Evolutionary conservation across 2,113 vertebrate genomes (phyloP), one percentile per base, ranked within the genome.

Genomic region (Prunella himalayana): DNA sequence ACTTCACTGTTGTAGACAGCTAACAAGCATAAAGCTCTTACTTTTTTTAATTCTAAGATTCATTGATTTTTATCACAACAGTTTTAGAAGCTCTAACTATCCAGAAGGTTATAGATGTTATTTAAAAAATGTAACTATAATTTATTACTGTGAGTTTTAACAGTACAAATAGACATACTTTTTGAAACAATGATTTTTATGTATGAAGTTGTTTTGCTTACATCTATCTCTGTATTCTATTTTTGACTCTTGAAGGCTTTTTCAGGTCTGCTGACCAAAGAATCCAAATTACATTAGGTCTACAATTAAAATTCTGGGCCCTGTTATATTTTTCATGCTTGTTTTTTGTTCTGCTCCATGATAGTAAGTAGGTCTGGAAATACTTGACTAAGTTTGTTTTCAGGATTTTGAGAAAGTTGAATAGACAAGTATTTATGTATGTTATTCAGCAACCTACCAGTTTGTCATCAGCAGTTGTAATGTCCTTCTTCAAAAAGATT

Each of bases 31-130:
- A 88, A 96, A 97, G 73, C 82, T 96, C 95, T 97, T 94, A 93
- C 79, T 95, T 94, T 86, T 93, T 92, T 80, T 25, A 92, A 93
- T 87, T 97, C 96, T 84, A 97, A 97, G 96, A 96, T 97, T 97
- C 96, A 73, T 51, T 98, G 97, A 95, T 97, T 97, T 97, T 97
- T 95, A 71, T 95, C 97, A 97, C 95, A 97, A 97, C 39, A 82
- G 96, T 96, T 97, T 97, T 95, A 96, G 92, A 97, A 92, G 59
- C 53, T 89, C 96, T 97, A 97, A 93, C 94, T 96, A 96, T 95
- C 96, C 91, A 91, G 66, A 86, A 95, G 78, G 88, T 80, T 92
- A 72, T 89, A 76, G 82, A 95, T 94, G 70, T 97, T 97, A 73
- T 73, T 92, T 93, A 51, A 1, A 63, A 94, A 94, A 92, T 72